Evolutionary conservation across 2,797 vertebrate genomes (phyloP), one percentile per base, ranked within the genome.

Genomic region (Sarcophilus harrisii): DNA sequence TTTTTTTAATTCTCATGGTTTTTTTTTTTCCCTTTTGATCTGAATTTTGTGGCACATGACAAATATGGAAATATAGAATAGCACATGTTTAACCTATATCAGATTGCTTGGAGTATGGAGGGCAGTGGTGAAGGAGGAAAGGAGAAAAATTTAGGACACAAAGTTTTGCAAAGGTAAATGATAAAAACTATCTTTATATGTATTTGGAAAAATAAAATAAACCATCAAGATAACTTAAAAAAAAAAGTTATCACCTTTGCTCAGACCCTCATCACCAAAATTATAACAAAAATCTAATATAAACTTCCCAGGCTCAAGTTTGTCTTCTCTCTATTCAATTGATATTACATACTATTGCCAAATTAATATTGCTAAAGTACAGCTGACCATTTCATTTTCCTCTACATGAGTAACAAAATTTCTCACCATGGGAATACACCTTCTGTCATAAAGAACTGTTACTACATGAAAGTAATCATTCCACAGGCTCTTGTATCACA

Each of bases 381-480:
- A 45, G 18, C 1, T 81, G 38, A 4, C 38, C 21, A 87, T 87
- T 45, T 87, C 38, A 45, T 21, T 87, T 87, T 87, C 21, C 38
- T 45, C 9, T 45, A 27, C 73, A 27, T n/a, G 10, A 95, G 29
- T 5, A 73, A 59, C 54, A 92, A 94, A 92, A 52, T 92, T 92
- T 10, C 0, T 90, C 73, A 90, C 52, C 58, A 30, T 21, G 0
- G 62, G n/a, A 92, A 90, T n/a, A 73, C 3, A 93, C 11, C 62
- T 16, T 91, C 52, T 58, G 91, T 18, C 30, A 66, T 91, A 91
- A 57, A 57, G 89, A 94, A 57, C 52, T 38, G 73, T 2, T 94
- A 89, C 92, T 38, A n/a, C 94, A 91, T 1, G 54, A 91, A 90
- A 89, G 62, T 45, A 54, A 93, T 55, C 59, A 90, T 55, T 92